Base-by-base conservation (phyloP, 1,140 invertebrate species). In the Pogonomyrmex californicus region DNA sequence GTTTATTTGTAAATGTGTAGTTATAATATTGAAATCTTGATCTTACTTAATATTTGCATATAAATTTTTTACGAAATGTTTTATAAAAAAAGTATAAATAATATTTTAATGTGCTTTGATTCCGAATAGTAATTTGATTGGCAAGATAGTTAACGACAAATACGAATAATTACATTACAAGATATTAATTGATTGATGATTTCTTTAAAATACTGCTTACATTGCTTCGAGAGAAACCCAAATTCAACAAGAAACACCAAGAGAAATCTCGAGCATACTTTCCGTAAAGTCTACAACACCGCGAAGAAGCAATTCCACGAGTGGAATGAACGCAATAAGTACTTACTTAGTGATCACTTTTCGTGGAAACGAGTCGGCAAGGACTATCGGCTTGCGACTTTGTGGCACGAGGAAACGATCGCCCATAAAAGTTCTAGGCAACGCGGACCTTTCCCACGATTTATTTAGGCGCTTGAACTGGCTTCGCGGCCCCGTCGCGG, bases 371-470 rank as follows among this genome's bases (percentile, higher is more conserved):
- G 33, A 79, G 82, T 75, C 58, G 87, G 81, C 56, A 78, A 89
- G 71, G 70, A 65, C 60, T 49, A 79, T 85, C 54, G 68, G 51
- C 62, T 81, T 54, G 82, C 70, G 62, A 77, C 36, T 88, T 49
- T 58, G 65, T 33, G 60, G 66, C 82, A 41, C 79, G 58, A 63
- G 51, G 41, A 82, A 88, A 88, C 65, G 70, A 85, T 83, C 82
- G 79, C 51, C 78, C 86, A 87, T 92, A 91, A 92, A 92, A 91
- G 83, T 91, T 90, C 63, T 87, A 91, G 65, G 70, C 51, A 88
- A 68, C 75, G 70, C 36, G 17, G 63, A 44, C 86, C 87, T 88
- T 91, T 92, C 89, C 66, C 86, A 86, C 86, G 85, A 93, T 93
- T 92, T 93, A 92, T 93, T 91, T 85, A 78, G 81, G 71, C 56